Percentiles rank a stretch among this genome's conserved stretches.
These are phyloP conservation scores for Drusus annulatus DNA, from an alignment of 1,140 invertebrate genomes.

Conservation along the genomic window DNA sequence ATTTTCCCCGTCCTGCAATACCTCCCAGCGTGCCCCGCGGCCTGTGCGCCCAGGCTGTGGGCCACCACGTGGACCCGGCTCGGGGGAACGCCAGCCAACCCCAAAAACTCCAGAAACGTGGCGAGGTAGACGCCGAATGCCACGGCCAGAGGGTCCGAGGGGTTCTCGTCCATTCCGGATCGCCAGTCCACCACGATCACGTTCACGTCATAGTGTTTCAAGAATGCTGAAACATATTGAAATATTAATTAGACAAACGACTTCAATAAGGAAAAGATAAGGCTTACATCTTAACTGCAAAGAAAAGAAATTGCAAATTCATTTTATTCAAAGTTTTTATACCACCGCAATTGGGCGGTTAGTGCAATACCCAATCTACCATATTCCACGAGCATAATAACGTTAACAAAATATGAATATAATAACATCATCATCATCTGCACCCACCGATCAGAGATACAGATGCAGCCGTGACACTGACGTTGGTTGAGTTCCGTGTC, in stretches of 20 bases:
- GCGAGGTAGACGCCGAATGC: background rate
- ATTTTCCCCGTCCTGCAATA: background rate
- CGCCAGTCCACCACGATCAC: constrained; percentile 74
- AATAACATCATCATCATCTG: too few species aligned
- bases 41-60: constrained; percentile 33
- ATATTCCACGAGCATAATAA: too few species aligned
- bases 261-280: too few species aligned
- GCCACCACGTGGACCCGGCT: constrained; percentile 26
- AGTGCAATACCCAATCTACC: too few species aligned
- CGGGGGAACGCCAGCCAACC: constrained; percentile 18
- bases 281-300: too few species aligned
- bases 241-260: background rate
- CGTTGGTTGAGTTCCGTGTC: too few species aligned
- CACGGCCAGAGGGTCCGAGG: background rate
- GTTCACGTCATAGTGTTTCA: constrained; percentile 69
- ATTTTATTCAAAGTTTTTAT: too few species aligned
- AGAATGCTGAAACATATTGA: constrained; percentile 62
- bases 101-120: background rate
- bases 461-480: too few species aligned
- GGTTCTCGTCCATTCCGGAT: constrained; percentile 56
- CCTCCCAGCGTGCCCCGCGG: constrained; percentile 12
- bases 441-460: too few species aligned
- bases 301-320: too few species aligned
- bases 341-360: too few species aligned
- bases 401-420: too few species aligned